A percentile compares a stretch with the other conserved stretches of the same genome.
phyloP scores from a whole-genome alignment of 2,888 invertebrate genomes.

The Dermolepida albohirtum region DNA sequence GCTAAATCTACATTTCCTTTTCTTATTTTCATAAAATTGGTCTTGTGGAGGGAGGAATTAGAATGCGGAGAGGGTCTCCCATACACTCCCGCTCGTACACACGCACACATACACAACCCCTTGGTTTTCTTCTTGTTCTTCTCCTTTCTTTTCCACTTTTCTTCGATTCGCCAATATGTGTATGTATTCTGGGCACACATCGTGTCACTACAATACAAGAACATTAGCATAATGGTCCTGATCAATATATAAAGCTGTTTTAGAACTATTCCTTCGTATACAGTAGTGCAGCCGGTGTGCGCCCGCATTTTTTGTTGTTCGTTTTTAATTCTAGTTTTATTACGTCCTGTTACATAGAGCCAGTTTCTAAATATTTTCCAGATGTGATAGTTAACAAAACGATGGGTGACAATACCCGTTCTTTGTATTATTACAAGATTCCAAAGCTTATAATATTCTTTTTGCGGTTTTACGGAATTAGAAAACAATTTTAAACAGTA shows the following conservation, averaged over 20 bases:
- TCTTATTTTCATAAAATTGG: constrained; percentile 57
- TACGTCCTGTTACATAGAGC: neutral
- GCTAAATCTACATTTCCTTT: constrained; percentile 56
- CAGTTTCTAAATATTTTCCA: neutral
- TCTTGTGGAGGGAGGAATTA: constrained; percentile 51
- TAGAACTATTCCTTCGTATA: constrained; percentile 29
- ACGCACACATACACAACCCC: constrained; percentile 24
- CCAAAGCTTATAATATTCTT: too few relatives aligned
- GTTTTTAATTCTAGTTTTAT: neutral
- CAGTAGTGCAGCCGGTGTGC: neutral
- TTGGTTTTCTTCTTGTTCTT: constrained; percentile 12
- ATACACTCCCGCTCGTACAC: constrained; percentile 42
- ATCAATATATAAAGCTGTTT: constrained; percentile 52
- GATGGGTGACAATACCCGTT: too few relatives aligned
- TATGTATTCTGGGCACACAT: constrained; percentile 50
- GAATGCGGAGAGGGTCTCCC: constrained; percentile 50
- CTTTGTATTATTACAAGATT: too few relatives aligned
- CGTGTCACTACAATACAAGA: constrained; percentile 52
- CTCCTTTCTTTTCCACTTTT: constrained; percentile 1
- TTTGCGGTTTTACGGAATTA: too few relatives aligned
- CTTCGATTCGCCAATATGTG: constrained; percentile 44
- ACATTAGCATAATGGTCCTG: constrained; percentile 55
- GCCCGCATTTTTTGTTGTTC: neutral
- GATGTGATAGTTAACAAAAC: too few relatives aligned
- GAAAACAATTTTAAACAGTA: too few relatives aligned